Evolutionary conservation across 2,888 invertebrate genomes (phyloP).

Genomic region (Blastobasis adustella): DNA sequence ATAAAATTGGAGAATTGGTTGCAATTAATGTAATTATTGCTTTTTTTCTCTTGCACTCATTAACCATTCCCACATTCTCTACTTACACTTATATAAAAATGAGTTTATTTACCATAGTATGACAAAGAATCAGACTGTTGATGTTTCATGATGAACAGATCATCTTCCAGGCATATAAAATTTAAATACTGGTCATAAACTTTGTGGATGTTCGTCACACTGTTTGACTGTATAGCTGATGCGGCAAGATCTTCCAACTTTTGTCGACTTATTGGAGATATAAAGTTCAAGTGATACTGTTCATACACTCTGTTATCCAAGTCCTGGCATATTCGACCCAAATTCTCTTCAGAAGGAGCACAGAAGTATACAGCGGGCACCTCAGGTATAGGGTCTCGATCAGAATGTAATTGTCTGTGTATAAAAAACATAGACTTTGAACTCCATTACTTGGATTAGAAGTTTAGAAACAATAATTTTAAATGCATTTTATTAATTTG

Average conservation of each 20-base stretch:
- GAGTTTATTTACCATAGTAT: conserved; percentile 84
- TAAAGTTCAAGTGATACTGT: conserved; percentile 96
- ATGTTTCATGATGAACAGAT: conserved; percentile 95
- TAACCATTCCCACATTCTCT: too few species aligned
- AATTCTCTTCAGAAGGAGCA: conserved; percentile 95
- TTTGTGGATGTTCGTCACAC: conserved; percentile 94
- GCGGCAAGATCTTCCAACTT: conserved; percentile 96
- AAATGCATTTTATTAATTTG: too few species aligned
- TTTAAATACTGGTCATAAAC: conserved; percentile 99
- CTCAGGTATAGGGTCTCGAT: conserved; percentile 95
- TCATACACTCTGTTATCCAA: conserved; percentile 93
- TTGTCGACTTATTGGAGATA: conserved; percentile 94
- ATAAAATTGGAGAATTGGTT: too few species aligned
- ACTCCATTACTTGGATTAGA: background rate
- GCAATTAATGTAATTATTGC: too few species aligned
- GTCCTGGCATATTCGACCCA: conserved; percentile 94
- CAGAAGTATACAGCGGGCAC: conserved; percentile 99
- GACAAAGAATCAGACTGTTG: conserved; percentile 93
- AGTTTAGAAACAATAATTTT: too few species aligned
- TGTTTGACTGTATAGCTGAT: conserved; percentile 91
- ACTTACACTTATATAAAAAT: too few species aligned
- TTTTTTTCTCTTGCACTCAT: too few species aligned
- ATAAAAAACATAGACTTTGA: background rate
- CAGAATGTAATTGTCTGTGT: conserved; percentile 87
- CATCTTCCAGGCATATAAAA: conserved; percentile 98